phyloP scores from a whole-genome alignment of 2,888 invertebrate species.

The Thereva nobilitata region DNA sequence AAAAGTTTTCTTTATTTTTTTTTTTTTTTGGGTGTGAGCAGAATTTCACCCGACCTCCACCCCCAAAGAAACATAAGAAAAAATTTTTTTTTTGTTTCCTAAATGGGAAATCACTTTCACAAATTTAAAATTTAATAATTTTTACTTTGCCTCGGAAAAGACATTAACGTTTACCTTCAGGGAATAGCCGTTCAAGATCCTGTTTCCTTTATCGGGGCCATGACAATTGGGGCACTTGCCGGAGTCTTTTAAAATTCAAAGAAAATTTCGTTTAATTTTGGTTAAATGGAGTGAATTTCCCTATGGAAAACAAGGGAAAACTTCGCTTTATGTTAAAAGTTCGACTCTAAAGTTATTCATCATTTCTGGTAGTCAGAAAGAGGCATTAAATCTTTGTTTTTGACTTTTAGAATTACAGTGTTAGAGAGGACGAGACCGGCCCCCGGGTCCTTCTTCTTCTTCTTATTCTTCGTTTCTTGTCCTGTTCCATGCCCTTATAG shows the following conservation, averaged over 20 bases:
- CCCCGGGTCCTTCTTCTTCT: background rate
- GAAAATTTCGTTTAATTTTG: slow-evolving; percentile 3
- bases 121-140: too few species aligned
- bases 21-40: too few species aligned
- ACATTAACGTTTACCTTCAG: too few species aligned
- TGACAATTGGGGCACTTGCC: background rate
- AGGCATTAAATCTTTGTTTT: background rate
- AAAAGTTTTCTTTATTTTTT: too few species aligned
- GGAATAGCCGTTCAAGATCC: too few species aligned
- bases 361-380: slow-evolving; percentile 1
- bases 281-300: slow-evolving; percentile 10
- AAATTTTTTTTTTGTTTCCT: too few species aligned
- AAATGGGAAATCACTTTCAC: too few species aligned
- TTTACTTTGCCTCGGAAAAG: too few species aligned
- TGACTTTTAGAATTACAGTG: background rate
- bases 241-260: slow-evolving; percentile 6
- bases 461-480: slow-evolving; percentile 4
- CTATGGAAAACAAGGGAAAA: slow-evolving; percentile 1
- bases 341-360: slow-evolving; percentile 1
- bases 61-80: too few species aligned
- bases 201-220: too few species aligned
- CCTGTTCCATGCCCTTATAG: background rate
- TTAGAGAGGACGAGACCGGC: background rate
- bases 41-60: too few species aligned
- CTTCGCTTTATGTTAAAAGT: slow-evolving; percentile 14